These are phyloP conservation scores for Salticus scenicus DNA, from an alignment of 2,888 invertebrate genomes.

Conservation along the genomic window DNA sequence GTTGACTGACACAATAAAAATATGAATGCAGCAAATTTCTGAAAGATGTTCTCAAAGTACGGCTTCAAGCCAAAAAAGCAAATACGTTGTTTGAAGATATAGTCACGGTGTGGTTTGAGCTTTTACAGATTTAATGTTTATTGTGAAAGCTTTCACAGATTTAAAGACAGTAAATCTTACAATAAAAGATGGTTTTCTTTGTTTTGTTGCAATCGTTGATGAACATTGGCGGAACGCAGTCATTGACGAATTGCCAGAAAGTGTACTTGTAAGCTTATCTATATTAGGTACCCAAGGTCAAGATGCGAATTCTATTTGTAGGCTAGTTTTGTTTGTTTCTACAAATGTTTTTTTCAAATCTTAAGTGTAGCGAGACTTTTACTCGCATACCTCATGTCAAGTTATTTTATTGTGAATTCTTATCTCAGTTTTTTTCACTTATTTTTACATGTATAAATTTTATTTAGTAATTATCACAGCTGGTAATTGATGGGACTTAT, in stretches of 20 bases:
- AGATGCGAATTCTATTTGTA: conserved; percentile 37
- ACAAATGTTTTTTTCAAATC: background rate
- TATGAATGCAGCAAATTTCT: background rate
- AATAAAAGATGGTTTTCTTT: conserved; percentile 28
- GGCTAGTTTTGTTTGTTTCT: conserved; percentile 22
- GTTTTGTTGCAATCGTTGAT: conserved; percentile 25
- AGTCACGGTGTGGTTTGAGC: background rate
- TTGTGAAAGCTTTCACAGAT: conserved; percentile 1
- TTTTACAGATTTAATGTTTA: background rate
- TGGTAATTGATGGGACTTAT: too few species aligned
- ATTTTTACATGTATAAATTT: too few species aligned
- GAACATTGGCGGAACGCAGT: background rate
- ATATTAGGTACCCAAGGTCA: conserved; percentile 57
- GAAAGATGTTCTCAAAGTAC: background rate
- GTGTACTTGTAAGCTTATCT: conserved; percentile 51
- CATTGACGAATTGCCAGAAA: conserved; percentile 46
- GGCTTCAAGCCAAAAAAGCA: background rate
- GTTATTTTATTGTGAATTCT: too few species aligned
- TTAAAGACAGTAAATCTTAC: background rate
- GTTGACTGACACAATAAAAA: too few species aligned
- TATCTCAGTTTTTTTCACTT: too few species aligned
- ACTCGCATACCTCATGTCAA: too few species aligned
- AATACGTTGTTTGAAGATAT: too few species aligned
- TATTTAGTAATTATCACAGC: too few species aligned
- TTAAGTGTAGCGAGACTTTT: too few species aligned